Evolutionary conservation across 2,797 vertebrate species (phyloP).

Genomic region (Poecilia gillii): DNA sequence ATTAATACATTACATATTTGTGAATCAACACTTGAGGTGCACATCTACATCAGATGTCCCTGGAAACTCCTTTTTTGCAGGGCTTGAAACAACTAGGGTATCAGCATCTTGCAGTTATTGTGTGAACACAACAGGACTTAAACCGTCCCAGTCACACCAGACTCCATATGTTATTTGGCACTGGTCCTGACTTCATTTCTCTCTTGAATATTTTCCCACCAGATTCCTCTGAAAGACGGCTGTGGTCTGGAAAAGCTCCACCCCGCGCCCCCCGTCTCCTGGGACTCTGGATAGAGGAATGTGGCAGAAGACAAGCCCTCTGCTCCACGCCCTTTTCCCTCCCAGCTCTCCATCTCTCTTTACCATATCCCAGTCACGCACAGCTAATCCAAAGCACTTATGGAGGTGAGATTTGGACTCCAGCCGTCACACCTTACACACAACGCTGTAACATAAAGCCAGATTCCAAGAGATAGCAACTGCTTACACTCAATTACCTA

Average conservation of each 20-base stretch:
- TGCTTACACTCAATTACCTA: conserved; percentile 2
- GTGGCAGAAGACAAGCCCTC: conserved; percentile 54
- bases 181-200: conserved; percentile 52
- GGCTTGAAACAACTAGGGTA: conserved; percentile 10
- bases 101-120: conserved; percentile 28
- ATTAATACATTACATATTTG: conserved; percentile 1
- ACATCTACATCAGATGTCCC: background rate
- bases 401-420: conserved; percentile 43
- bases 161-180: conserved; percentile 51
- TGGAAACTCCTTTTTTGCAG: conserved; percentile 8
- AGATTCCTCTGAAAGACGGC: conserved; percentile 62
- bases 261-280: conserved; percentile 51
- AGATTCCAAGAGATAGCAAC: conserved; percentile 16
- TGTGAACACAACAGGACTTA: conserved; percentile 35
- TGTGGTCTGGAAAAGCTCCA: conserved; percentile 70
- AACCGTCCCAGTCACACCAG: conserved; percentile 33
- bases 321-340: conserved; percentile 53
- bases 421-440: conserved; percentile 28
- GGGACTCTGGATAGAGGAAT: conserved; percentile 73
- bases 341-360: conserved; percentile 27
- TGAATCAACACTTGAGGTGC: background rate
- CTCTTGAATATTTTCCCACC: conserved; percentile 69
- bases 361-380: conserved; percentile 61
- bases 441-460: conserved; percentile 18
- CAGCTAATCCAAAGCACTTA: conserved; percentile 63